Percentiles rank a stretch among this genome's conserved stretches.
Conservation (phyloP, 2,888 invertebrate species). For the Brachylomia viminalis region DNA sequence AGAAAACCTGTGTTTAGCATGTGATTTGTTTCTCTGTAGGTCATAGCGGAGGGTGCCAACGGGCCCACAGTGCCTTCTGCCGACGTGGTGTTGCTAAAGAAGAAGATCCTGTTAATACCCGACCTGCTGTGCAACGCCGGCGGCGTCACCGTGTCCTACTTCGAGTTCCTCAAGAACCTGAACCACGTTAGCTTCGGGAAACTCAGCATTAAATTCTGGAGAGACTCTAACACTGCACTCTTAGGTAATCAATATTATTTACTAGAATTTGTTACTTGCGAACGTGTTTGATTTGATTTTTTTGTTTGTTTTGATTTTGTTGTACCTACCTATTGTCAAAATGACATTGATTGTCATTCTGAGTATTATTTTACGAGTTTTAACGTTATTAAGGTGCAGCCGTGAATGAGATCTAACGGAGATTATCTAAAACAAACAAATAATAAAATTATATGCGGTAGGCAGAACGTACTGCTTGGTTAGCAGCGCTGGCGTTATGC, state of each 20-base stretch:
- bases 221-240: slow-evolving; percentile 95
- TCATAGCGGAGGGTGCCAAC: slow-evolving; percentile 97
- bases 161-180: slow-evolving; percentile 97
- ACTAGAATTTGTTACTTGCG: not conserved
- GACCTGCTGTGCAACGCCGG: slow-evolving; percentile 94
- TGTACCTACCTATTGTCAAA: not conserved
- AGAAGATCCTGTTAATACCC: slow-evolving; percentile 95
- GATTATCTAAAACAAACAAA: not conserved
- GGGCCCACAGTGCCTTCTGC: slow-evolving; percentile 97
- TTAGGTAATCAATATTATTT: slow-evolving; percentile 88
- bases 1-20: not conserved
- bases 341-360: not conserved
- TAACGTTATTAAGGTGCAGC: not conserved
- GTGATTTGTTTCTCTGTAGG: slow-evolving; percentile 84
- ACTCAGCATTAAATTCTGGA: slow-evolving; percentile 96
- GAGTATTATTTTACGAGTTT: too few relatives aligned
- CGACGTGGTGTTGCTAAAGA: slow-evolving; percentile 93
- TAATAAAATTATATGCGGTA: too few relatives aligned
- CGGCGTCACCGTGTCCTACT: slow-evolving; percentile 97
- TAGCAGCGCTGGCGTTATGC: too few relatives aligned
- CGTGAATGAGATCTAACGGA: not conserved
- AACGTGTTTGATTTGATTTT: too few relatives aligned
- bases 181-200: slow-evolving; percentile 97
- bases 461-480: too few relatives aligned
- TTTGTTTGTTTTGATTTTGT: too few relatives aligned